Evolutionary conservation across 2,888 invertebrate species (phyloP).

Genomic region (Microctonus brassicae): DNA sequence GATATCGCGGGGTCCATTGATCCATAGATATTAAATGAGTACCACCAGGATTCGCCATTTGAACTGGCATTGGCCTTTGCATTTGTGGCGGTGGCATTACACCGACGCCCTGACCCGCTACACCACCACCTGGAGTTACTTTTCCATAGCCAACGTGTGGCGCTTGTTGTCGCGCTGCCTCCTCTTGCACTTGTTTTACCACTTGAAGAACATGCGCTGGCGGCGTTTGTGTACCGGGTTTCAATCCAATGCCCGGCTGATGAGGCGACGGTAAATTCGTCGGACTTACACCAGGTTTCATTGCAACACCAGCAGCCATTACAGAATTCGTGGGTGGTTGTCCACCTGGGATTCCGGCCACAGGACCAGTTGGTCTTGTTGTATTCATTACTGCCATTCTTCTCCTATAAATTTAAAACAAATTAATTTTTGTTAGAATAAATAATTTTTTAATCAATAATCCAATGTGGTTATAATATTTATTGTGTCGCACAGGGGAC

Average conservation of each 20-base stretch:
- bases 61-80: slow-evolving; percentile 71
- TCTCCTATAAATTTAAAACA: slow-evolving; percentile 70
- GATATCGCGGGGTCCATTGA: slow-evolving; percentile 69
- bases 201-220: slow-evolving; percentile 88
- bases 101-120: slow-evolving; percentile 67
- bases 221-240: slow-evolving; percentile 80
- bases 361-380: slow-evolving; percentile 73
- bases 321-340: slow-evolving; percentile 68
- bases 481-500: slow-evolving; percentile 37
- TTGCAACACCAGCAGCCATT: slow-evolving; percentile 73
- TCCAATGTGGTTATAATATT: too few relatives aligned
- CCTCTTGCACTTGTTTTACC: slow-evolving; percentile 89
- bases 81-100: slow-evolving; percentile 75
- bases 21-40: slow-evolving; percentile 70
- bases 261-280: slow-evolving; percentile 70
- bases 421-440: background rate
- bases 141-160: slow-evolving; percentile 85
- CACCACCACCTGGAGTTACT: slow-evolving; percentile 72
- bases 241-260: slow-evolving; percentile 75
- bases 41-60: slow-evolving; percentile 70
- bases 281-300: slow-evolving; percentile 71
- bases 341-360: slow-evolving; percentile 66
- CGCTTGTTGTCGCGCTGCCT: slow-evolving; percentile 90
- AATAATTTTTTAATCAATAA: background rate
- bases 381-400: slow-evolving; percentile 89